These are phyloP conservation scores for Mormoops blainvillei DNA, from an alignment of 2,113 vertebrate genomes.

Conservation along the genomic window DNA sequence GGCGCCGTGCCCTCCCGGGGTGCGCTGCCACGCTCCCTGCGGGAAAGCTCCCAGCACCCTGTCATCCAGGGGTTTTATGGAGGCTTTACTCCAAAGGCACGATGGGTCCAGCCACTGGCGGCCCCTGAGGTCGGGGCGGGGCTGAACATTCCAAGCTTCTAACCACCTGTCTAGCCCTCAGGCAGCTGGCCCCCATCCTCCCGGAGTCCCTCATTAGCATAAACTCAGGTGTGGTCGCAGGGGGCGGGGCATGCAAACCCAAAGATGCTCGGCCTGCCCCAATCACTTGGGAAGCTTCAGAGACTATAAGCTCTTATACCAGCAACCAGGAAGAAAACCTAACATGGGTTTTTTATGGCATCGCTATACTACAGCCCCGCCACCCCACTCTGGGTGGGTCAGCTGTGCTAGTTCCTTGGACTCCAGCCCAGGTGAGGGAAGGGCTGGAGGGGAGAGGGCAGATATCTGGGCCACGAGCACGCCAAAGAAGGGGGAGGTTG, in stretches of 20 bases:
- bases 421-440: not conserved
- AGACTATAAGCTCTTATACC: not conserved
- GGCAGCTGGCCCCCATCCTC: not conserved
- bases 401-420: not conserved
- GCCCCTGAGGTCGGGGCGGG: not conserved
- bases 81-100: not conserved
- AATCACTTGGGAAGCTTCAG: not conserved
- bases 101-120: no score
- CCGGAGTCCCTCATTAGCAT: not conserved
- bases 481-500: not conserved
- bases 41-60: not conserved
- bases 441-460: not conserved
- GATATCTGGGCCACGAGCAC: not conserved
- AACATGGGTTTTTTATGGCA: rapidly evolving
- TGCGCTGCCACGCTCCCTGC: no score
- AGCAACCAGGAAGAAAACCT: no score
- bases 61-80: not conserved
- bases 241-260: not conserved
- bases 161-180: no score
- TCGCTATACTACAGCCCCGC: rapidly evolving
- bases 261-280: not conserved
- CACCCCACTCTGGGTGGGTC: not conserved
- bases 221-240: not conserved
- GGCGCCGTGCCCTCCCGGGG: not conserved
- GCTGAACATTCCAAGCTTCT: not conserved